Evolutionary conservation across 1,140 invertebrate genomes (phyloP), one percentile per base, ranked within the genome.

Genomic region (Calliopsis andreniformis): DNA sequence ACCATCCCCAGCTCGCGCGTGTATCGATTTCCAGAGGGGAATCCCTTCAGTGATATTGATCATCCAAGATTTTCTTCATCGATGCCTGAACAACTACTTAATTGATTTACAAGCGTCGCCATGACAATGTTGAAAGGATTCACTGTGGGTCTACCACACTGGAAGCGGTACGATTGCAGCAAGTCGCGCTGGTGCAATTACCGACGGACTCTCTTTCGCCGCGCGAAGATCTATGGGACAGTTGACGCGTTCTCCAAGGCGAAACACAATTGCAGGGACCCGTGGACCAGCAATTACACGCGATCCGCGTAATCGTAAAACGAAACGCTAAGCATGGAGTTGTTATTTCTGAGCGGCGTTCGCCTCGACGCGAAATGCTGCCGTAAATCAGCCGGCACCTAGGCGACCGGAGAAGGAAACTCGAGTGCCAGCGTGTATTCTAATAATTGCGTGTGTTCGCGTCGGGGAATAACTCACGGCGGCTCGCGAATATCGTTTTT

Each of bases 241-340:
- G 79, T 71, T 87, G 79, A 86, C 77, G 85, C 75, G 63, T 75
- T 58, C 72, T 66, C 81, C 59, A 64, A 61, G 77, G 80, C 84
- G 86, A 87, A 88, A 86, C 85, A 86, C 79, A 81, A 79, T 84
- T 78, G 81, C 62, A 67, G 59, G 55, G 77, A 43, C 70, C 64
- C 81, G 47, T 32, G 23, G 20, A 71, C 80, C 76, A 63, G 87
- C 84, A 89, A 90, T 88, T 89, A 88, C 82, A 85, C 78, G 82
- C 82, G 81, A 87, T 87, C 86, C 87, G 87, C 88, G 86, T 88
- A 88, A 88, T 87, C 86, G 87, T 89, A 89, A 89, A 89, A 85
- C 79, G 78, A 80, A 75, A 85, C 79, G 77, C 86, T 86, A 81
- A 87, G 71, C 76, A 64, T 66, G 78, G 78, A 78, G 73, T 61